Conservation (phyloP, 2,797 vertebrate species). For the Coracias cyanogaster region DNA sequence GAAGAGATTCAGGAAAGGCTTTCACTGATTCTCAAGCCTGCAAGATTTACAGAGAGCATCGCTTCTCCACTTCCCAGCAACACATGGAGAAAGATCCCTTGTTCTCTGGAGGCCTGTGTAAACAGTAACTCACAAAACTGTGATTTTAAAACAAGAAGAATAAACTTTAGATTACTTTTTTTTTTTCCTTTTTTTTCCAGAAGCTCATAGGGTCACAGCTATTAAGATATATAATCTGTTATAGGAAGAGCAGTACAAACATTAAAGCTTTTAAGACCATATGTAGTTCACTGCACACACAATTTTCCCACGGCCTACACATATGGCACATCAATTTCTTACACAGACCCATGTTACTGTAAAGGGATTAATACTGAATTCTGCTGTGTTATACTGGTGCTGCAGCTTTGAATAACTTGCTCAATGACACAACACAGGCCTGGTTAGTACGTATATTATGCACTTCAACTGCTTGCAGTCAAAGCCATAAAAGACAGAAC, state of each 20-base stretch:
- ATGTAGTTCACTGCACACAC: conserved; percentile 37
- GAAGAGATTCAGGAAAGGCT: neutral
- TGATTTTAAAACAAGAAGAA: conserved; percentile 61
- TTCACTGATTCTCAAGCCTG: neutral
- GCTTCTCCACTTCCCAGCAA: neutral
- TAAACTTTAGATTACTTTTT: conserved; percentile 30
- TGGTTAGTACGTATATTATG: conserved; percentile 6
- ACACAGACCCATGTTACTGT: neutral
- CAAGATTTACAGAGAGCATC: neutral
- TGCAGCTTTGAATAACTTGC: neutral
- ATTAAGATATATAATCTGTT: conserved; percentile 49
- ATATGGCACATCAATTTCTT: conserved; percentile 29
- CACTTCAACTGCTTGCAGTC: neutral
- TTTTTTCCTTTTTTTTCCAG: neutral
- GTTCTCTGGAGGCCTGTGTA: neutral
- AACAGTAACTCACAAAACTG: conserved; percentile 17
- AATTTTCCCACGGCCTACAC: conserved; percentile 35
- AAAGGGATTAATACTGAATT: conserved; percentile 35
- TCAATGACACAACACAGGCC: neutral
- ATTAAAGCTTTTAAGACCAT: conserved; percentile 61
- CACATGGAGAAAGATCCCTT: neutral
- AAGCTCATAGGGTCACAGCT: conserved; percentile 39
- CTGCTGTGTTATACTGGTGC: neutral
- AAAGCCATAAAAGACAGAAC: conserved; percentile 37
- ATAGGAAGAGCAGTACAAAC: conserved; percentile 51